phyloP scores from a whole-genome alignment of 2,113 vertebrate genomes.

The Baryphthengus martii region DNA sequence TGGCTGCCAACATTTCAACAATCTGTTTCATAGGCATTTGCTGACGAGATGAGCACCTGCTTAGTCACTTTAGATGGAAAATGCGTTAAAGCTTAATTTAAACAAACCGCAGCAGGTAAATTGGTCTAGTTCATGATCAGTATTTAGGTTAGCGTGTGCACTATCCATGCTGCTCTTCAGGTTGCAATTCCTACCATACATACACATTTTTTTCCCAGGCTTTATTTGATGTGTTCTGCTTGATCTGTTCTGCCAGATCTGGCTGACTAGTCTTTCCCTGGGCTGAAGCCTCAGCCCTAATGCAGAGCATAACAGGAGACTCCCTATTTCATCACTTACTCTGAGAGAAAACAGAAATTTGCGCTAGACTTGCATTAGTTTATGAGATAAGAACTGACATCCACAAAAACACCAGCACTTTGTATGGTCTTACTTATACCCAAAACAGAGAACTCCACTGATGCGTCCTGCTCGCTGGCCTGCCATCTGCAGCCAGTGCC shows the following conservation, averaged over 20 bases:
- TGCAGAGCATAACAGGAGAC: background rate
- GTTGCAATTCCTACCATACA: background rate
- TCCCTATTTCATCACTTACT: background rate
- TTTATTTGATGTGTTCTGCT: background rate
- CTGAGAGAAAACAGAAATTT: background rate
- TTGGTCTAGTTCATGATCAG: background rate
- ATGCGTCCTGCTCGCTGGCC: background rate
- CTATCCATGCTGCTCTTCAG: background rate
- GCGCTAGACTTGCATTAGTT: background rate
- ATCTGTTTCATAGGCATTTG: background rate
- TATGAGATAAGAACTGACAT: background rate
- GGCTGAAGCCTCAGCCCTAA: background rate
- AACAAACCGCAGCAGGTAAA: background rate
- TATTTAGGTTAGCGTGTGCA: background rate
- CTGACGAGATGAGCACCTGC: background rate
- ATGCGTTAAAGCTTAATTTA: background rate
- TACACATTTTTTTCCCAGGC: rapidly evolving
- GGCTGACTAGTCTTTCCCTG: background rate
- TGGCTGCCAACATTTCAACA: background rate
- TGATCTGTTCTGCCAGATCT: background rate
- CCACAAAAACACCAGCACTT: background rate
- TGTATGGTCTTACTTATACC: background rate
- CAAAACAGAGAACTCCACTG: background rate
- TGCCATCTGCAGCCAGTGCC: background rate
- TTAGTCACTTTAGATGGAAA: background rate